Evolutionary conservation across 2,797 vertebrate species (phyloP), one percentile per base, ranked within the genome.

Genomic region (Melanotaenia boesemani): DNA sequence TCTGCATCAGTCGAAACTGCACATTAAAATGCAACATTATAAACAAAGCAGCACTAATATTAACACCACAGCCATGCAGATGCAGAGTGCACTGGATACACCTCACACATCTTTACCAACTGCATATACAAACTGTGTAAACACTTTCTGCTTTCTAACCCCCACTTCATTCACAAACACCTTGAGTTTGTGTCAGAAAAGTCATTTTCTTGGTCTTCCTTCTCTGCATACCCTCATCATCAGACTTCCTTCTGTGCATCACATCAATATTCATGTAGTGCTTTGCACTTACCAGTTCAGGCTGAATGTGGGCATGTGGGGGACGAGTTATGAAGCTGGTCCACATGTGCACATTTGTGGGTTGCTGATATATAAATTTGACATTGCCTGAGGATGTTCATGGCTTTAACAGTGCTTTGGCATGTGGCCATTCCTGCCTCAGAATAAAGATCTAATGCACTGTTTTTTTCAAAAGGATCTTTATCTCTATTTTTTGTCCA

Each of bases 191-290:
- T 22, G 50, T 9, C 20, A 52, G n/a, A 52, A 52, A 52, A 22
- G 50, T 24, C 50, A 52, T 52, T 52, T 52, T 52, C 50, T 22
- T 52, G 20, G 22, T 24, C 22, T 52, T 22, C 28, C n/a, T 15
- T 24, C 50, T n/a, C 6, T 12, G 50, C n/a, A 48, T n/a, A 18
- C 46, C 20, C 46, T 20, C 18, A n/a, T 48, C 46, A 50, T 50
- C 48, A 20, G 48, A 22, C 48, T 50, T 50, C n/a, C 20, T 20
- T 48, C 18, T n/a, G 18, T 56, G 18, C 46, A 48, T 48, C 46
- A 28, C 37, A 56, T 41, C 34, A 30, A 15, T 54, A 67, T 10
- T 67, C 36, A 57, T 44, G 65, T 41, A 56, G 52, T 57, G 26
- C 18, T 41, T 66, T 39, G 50, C 24, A 41, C 28, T n/a, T 5